Evolutionary conservation across 1,140 invertebrate genomes (phyloP), one percentile per base, ranked within the genome.

Genomic region (Aphaenogaster floridana): DNA sequence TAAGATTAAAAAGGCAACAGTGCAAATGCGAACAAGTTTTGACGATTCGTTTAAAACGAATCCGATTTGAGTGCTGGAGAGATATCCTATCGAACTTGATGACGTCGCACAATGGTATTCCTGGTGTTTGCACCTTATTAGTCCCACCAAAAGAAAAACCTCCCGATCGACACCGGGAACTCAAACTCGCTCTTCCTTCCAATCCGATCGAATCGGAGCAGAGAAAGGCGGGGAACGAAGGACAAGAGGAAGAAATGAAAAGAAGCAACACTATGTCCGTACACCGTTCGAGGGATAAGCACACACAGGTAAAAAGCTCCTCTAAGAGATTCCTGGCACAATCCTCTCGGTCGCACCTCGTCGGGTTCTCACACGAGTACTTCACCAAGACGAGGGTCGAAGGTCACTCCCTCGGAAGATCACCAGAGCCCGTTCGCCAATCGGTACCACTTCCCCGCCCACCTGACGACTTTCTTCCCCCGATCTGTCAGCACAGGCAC

Each of bases 391-490:
- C n/a, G 13, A 57, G 45, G 48, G 13, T 83, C 17, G 52, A 72
- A 59, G n/a, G 17, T 50, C 80, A 90, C 74, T 87, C 42, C 66
- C 64, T 45, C 39, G 11, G 11, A 50, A 85, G 57, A 28, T 88
- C 88, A 90, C 89, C 87, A 78, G 59, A 68, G 63, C n/a, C 39
- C 50, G n/a, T 45, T 68, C 45, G n/a, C 71, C 57, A 42, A 4
- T 45, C 74, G 74, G 57, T 63, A 54, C 34, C 81, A 54, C 63
- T 50, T 71, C 7, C 7, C n/a, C 54, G 59, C 11, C 15, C 66
- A 34, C 54, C 45, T 52, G 48, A 34, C n/a, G 74, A 66, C 21
- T 78, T 66, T 13, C 59, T 68, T 6, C 15, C 52, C 61, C 77
- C 61, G 54, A 80, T 57, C 64, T 85, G 34, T 50, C 52, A 7